phyloP scores from a whole-genome alignment of 2,888 invertebrate species.

The Lepidocyrtoides sp. region DNA sequence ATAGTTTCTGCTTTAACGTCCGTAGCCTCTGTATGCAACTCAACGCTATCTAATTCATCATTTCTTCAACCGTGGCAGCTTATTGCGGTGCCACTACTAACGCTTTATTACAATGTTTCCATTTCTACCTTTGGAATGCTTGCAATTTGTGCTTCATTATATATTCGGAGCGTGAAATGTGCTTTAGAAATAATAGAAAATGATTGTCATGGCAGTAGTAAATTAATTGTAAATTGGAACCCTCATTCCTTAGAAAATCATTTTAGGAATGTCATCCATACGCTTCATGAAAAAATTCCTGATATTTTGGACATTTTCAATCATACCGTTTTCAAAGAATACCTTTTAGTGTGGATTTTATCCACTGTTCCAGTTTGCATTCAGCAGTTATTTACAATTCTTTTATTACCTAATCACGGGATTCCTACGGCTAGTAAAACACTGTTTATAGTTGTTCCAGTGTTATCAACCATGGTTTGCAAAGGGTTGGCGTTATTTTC shows the following conservation, averaged over 20 bases:
- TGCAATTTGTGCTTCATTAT: neutral
- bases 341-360: neutral
- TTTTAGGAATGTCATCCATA: neutral
- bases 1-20: too few species aligned
- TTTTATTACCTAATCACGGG: neutral
- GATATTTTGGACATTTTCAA: neutral
- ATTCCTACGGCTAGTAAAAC: neutral
- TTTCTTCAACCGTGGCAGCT: too few species aligned
- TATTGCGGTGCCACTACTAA: neutral
- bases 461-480: neutral
- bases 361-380: neutral
- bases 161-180: neutral
- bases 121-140: neutral
- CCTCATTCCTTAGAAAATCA: neutral
- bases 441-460: neutral
- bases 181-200: neutral
- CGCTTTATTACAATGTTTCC: neutral
- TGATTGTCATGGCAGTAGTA: neutral
- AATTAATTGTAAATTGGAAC: neutral
- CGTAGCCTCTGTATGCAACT: too few species aligned
- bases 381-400: conserved; percentile 13
- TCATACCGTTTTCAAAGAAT: neutral
- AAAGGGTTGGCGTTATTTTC: neutral
- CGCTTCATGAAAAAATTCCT: neutral
- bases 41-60: too few species aligned